Conservation (phyloP, 2,888 invertebrate species). For the Scrobipalpa costella region DNA sequence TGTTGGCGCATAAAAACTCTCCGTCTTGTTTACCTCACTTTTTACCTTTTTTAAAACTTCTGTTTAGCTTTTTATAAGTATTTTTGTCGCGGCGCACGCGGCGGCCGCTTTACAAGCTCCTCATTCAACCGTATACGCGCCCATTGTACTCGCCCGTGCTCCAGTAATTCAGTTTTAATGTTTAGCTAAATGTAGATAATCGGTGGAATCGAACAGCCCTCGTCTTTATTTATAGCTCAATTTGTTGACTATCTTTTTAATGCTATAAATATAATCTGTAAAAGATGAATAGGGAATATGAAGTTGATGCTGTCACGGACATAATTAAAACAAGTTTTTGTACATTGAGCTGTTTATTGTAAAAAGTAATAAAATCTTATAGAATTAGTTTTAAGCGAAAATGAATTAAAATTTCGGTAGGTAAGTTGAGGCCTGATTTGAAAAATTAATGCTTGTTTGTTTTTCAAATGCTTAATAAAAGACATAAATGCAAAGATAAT, state of each 20-base stretch:
- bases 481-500: too few relatives aligned
- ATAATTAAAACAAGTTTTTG: constrained; percentile 20
- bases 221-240: constrained; percentile 44
- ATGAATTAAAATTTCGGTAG: background rate
- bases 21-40: constrained; percentile 79
- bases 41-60: constrained; percentile 76
- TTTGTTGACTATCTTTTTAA: constrained; percentile 44
- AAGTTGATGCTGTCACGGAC: constrained; percentile 18
- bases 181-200: constrained; percentile 70
- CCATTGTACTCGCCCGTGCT: constrained; percentile 64
- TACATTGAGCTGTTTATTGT: constrained; percentile 7
- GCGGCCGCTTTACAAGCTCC: constrained; percentile 62
- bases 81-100: constrained; percentile 74
- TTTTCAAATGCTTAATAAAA: too few relatives aligned
- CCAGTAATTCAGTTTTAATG: constrained; percentile 74
- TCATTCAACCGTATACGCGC: constrained; percentile 66
- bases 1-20: constrained; percentile 65
- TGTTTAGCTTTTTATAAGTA: constrained; percentile 70
- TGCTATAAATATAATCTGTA: constrained; percentile 22
- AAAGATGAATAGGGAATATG: constrained; percentile 19
- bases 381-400: background rate
- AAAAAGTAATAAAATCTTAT: background rate
- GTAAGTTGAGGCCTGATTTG: background rate
- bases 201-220: constrained; percentile 49
- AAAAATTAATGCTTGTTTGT: too few relatives aligned